phyloP scores from a whole-genome alignment of 2,888 invertebrate species.

The Seladonia tumulorum region DNA sequence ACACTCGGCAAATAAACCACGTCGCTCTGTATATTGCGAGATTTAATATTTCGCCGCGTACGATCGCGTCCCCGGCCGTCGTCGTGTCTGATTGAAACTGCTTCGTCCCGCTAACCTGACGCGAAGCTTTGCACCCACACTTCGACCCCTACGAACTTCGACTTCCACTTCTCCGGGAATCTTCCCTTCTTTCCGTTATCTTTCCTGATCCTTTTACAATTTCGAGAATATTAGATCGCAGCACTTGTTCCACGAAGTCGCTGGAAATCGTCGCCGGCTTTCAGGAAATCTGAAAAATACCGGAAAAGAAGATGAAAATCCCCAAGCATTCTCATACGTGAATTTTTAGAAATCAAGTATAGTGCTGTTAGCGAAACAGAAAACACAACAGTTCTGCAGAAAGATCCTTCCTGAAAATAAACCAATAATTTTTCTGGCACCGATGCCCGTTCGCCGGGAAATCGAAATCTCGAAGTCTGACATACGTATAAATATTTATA shows the following conservation, averaged over 20 bases:
- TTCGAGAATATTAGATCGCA: neutral
- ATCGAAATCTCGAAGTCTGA: neutral
- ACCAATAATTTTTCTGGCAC: neutral
- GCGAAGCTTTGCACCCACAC: neutral
- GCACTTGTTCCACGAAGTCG: neutral
- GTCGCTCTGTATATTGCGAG: conserved; percentile 24
- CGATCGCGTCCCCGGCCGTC: neutral
- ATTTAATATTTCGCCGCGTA: conserved; percentile 22
- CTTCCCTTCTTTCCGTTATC: neutral
- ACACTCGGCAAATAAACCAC: conserved; percentile 45
- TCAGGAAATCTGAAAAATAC: neutral
- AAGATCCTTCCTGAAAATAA: neutral
- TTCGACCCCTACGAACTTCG: neutral
- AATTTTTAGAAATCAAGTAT: neutral
- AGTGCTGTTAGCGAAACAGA: neutral
- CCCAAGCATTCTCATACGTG: neutral
- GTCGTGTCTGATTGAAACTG: conserved; percentile 21
- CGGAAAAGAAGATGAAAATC: neutral
- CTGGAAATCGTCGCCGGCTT: neutral
- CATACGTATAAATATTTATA: neutral
- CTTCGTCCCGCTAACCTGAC: neutral
- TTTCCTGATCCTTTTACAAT: neutral
- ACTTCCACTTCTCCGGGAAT: neutral
- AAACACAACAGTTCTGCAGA: neutral
- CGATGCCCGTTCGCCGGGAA: neutral